A percentile compares a stretch with the other conserved stretches of the same genome.
phyloP scores from a whole-genome alignment of 2,113 vertebrate species.

The Perca schrenkii region DNA sequence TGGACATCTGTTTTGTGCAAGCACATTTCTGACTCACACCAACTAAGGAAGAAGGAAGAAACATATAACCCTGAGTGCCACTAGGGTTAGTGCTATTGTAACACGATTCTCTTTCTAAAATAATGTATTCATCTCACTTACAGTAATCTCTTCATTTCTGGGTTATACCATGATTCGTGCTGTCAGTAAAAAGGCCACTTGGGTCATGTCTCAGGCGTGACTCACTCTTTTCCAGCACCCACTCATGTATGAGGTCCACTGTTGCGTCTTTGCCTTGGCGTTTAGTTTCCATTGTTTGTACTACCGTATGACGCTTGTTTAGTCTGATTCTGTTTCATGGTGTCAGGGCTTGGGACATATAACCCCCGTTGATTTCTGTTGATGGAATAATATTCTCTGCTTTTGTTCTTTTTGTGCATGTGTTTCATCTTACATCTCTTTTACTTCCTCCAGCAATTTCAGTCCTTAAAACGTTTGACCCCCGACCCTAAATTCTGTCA shows the following conservation, averaged over 20 bases:
- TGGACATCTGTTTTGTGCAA: background rate
- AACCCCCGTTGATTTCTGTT: background rate
- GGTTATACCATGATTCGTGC: background rate
- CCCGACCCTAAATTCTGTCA: background rate
- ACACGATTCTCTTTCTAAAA: background rate
- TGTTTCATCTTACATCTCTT: background rate
- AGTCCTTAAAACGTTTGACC: background rate
- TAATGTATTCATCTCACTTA: background rate
- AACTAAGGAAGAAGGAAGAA: background rate
- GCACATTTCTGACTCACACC: background rate
- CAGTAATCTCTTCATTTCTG: conserved; percentile 26
- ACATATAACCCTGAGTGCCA: background rate
- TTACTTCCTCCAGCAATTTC: background rate
- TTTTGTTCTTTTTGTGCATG: background rate
- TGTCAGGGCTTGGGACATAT: background rate
- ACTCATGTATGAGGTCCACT: conserved; percentile 45
- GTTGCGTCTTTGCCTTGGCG: background rate
- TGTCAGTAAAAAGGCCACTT: conserved; percentile 23
- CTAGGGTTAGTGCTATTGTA: background rate
- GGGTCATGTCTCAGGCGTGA: conserved; percentile 46
- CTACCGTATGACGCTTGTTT: background rate
- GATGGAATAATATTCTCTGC: background rate
- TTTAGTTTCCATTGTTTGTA: conserved; percentile 18
- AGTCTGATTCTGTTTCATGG: background rate
- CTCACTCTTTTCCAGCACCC: conserved; percentile 52